Evolutionary conservation across 2,888 invertebrate genomes (phyloP), one percentile per base, ranked within the genome.

Genomic region (Aphidoletes aphidimyza): DNA sequence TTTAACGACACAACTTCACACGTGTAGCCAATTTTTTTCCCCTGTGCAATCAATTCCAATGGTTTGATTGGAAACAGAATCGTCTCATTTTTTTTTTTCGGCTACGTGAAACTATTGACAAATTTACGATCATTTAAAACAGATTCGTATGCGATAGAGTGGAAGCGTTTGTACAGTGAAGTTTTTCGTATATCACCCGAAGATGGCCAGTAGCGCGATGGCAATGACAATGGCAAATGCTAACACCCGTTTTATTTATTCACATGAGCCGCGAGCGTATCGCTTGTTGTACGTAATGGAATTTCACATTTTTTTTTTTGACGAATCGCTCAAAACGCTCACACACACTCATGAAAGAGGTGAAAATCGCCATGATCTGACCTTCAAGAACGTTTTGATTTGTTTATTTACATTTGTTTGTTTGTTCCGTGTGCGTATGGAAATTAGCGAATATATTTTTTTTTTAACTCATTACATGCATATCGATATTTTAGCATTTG

Each of bases 321-420:
- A 47, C 17, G 2, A 19, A 47, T 11, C 8, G 2, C 6, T 8
- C 6, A 39, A 11, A 39, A 39, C 5, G 11, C 5, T 8, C 5
- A 39, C 5, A 39, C 5, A 39, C 39, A 39, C 39, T 11, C 5
- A 39, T 39, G 11, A 8, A 8, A 11, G 8, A 47, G 47, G 47
- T 54, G 54, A n/a, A 22, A 54, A 54, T 54, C 54, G 22, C n/a
- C n/a, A 54, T 54, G 54, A 54, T 54, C 22, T 54, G 54, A 54
- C 54, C 54, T 54, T 54, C 54, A 54, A 54, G 54, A 22, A 47
- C 17, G 2, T 47, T 22, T 54, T 54, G n/a, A 22, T n/a, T 54
- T 22, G 2, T 54, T 22, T 54, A 54, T 54, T 54, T 54, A 54
- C 54, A 54, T 54, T 54, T 54, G 22, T 54, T n/a, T 54, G 54